Evolutionary conservation across 2,888 invertebrate genomes (phyloP).

Genomic region (Polydrusus cervinus): DNA sequence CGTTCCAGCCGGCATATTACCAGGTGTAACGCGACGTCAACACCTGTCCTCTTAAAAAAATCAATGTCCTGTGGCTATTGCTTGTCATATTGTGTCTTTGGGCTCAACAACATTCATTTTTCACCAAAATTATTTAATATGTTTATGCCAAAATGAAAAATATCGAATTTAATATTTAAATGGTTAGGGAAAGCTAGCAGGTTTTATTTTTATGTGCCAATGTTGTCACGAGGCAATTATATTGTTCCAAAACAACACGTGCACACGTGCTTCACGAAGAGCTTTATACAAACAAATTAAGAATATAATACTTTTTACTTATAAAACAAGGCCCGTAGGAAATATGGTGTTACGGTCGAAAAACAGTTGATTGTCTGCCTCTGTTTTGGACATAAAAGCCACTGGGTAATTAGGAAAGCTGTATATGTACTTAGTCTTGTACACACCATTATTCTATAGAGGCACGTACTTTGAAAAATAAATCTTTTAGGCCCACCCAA

Average conservation of each 20-base stretch:
- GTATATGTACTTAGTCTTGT: conserved; percentile 33
- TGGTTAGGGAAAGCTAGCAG: conserved; percentile 9
- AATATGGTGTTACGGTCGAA: conserved; percentile 18
- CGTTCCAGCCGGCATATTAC: conserved; percentile 67
- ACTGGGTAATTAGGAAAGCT: conserved; percentile 38
- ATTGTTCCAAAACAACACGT: conserved; percentile 22
- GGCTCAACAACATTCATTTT: conserved; percentile 55
- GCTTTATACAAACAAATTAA: conserved; percentile 19
- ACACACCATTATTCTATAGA: conserved; percentile 37
- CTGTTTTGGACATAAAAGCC: conserved; percentile 29
- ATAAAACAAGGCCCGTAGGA: conserved; percentile 25
- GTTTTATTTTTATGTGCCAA: conserved; percentile 15
- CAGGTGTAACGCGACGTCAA: conserved; percentile 68
- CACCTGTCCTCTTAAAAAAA: conserved; percentile 70
- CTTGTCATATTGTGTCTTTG: conserved; percentile 66
- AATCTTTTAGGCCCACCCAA: conserved; percentile 51
- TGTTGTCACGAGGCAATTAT: conserved; percentile 25
- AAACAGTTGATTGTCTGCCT: conserved; percentile 26
- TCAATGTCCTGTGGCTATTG: conserved; percentile 69
- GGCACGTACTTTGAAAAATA: conserved; percentile 40
- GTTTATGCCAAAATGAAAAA: conserved; percentile 30
- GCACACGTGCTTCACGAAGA: conserved; percentile 28
- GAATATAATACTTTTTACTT: conserved; percentile 27
- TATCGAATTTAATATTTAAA: conserved; percentile 25
- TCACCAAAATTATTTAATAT: conserved; percentile 23